A percentile compares a stretch with the other conserved stretches of the same genome.
Conservation (phyloP, 37 sponge, comb jelly and placozoan genomes). For the Geodia barretti region DNA sequence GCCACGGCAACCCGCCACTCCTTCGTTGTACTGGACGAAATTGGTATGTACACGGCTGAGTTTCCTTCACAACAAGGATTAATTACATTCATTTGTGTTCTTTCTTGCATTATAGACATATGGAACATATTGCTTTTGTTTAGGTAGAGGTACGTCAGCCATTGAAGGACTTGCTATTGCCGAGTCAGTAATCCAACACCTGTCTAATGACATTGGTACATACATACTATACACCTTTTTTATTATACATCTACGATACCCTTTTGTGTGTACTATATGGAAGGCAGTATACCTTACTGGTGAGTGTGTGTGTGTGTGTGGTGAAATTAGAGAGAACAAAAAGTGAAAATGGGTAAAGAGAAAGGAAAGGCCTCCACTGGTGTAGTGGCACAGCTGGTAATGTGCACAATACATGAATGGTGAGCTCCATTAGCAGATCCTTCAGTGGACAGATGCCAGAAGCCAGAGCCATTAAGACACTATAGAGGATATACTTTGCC, state of each 20-base stretch:
- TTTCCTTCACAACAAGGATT: too few species aligned
- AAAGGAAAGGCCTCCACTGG: neutral
- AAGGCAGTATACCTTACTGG: neutral
- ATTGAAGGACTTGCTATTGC: constrained; percentile 80
- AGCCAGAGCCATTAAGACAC: neutral
- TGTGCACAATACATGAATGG: too few species aligned
- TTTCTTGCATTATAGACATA: neutral
- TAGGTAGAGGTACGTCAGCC: constrained; percentile 84
- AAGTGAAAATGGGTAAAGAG: neutral
- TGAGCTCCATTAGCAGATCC: neutral
- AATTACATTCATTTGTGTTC: neutral
- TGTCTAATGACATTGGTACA: constrained; percentile 63
- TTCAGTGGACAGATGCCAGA: neutral
- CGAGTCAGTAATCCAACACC: constrained; percentile 66
- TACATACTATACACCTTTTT: neutral
- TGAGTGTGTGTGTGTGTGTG: constrained; percentile 23
- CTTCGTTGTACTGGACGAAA: constrained; percentile 86
- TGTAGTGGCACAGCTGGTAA: too few species aligned
- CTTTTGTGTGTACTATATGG: constrained; percentile 1
- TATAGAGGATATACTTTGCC: neutral
- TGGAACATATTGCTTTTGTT: neutral
- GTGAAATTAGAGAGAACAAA: neutral
- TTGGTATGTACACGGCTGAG: too few species aligned
- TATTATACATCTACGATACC: neutral
- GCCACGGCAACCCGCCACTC: constrained; percentile 66